These are phyloP conservation scores for Meteorus cinctellus DNA, from an alignment of 2,888 invertebrate genomes.

Conservation along the genomic window DNA sequence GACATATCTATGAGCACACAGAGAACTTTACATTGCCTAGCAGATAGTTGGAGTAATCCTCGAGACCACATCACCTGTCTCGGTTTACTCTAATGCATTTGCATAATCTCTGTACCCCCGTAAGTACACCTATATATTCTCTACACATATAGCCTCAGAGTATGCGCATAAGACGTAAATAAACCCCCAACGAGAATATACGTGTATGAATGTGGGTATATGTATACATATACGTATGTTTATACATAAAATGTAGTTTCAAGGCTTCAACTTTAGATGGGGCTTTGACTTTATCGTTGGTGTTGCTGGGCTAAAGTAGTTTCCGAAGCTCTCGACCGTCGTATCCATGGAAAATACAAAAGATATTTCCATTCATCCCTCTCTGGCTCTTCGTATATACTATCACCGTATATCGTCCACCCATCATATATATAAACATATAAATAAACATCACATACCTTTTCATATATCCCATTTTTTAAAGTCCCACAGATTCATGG, in stretches of 20 bases:
- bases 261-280: constrained; percentile 46
- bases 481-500: background rate
- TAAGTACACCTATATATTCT: constrained; percentile 47
- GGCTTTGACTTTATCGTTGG: constrained; percentile 28
- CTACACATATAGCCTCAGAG: constrained; percentile 35
- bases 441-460: background rate
- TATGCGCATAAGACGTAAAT: constrained; percentile 30
- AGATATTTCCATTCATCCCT: constrained; percentile 24
- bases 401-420: background rate
- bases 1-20: background rate
- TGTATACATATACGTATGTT: background rate
- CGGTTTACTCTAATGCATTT: constrained; percentile 55
- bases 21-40: constrained; percentile 32
- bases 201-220: constrained; percentile 22
- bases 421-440: background rate
- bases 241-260: constrained; percentile 48
- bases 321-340: constrained; percentile 23
- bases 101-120: constrained; percentile 53
- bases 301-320: constrained; percentile 24
- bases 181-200: constrained; percentile 13
- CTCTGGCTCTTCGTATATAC: background rate
- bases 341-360: constrained; percentile 21
- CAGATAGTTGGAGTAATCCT: constrained; percentile 52
- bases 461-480: background rate
- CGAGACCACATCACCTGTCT: constrained; percentile 55